Conservation (phyloP, 2,888 invertebrate species). For the Zaprionus bogoriensis region DNA sequence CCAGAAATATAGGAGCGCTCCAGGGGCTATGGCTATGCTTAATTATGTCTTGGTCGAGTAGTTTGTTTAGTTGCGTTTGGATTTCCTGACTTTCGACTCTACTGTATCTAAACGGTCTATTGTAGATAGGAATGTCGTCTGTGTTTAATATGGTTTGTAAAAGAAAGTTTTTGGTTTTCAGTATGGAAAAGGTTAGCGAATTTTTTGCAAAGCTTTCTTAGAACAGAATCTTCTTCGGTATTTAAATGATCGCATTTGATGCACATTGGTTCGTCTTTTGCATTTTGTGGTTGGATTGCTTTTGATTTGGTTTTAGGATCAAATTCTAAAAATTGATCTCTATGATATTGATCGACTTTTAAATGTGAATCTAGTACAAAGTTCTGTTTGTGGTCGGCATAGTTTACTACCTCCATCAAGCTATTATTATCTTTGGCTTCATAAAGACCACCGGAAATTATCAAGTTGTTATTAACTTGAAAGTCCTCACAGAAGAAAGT, state of each 20-base stretch:
- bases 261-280: too few species aligned
- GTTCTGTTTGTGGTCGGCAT: not conserved
- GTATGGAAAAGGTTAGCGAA: not conserved
- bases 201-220: slow-evolving; percentile 1
- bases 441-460: not conserved
- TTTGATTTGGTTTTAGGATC: too few species aligned
- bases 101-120: slow-evolving; percentile 47
- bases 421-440: slow-evolving; percentile 1
- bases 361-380: not conserved
- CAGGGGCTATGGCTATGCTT: slow-evolving; percentile 38
- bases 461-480: not conserved
- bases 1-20: slow-evolving; percentile 48
- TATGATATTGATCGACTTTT: not conserved
- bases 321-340: not conserved
- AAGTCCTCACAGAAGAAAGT: not conserved
- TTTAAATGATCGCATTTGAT: slow-evolving; percentile 9
- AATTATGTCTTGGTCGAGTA: slow-evolving; percentile 30
- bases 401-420: slow-evolving; percentile 5
- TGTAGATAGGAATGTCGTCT: slow-evolving; percentile 39
- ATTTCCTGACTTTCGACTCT: slow-evolving; percentile 41
- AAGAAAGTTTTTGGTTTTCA: not conserved
- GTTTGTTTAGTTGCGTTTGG: slow-evolving; percentile 34
- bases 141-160: not conserved
- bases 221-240: not conserved
- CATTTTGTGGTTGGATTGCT: too few species aligned